A percentile compares a stretch with the other conserved stretches of the same genome.
phyloP scores from a whole-genome alignment of 2,888 invertebrate genomes.

The Phania funesta region DNA sequence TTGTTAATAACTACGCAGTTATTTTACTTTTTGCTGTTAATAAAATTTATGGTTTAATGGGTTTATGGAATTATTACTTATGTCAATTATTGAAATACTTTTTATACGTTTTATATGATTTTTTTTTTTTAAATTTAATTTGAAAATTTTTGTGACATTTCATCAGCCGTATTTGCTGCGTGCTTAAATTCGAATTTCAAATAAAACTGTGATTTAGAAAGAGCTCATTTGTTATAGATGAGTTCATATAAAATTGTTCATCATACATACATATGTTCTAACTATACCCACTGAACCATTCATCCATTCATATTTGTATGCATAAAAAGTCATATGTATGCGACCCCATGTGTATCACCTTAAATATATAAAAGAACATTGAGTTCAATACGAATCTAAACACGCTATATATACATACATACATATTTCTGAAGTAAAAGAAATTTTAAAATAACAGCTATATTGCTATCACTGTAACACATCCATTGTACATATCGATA shows the following conservation, averaged over 20 bases:
- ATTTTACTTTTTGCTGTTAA: neutral
- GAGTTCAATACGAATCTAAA: conserved; percentile 15
- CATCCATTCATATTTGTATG: conserved; percentile 14
- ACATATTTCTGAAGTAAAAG: neutral
- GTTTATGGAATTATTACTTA: neutral
- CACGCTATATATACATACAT: conserved; percentile 22
- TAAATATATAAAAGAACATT: neutral
- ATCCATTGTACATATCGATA: neutral
- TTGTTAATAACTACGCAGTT: conserved; percentile 19
- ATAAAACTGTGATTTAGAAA: conserved; percentile 64
- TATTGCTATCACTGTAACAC: neutral
- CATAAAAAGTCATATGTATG: neutral
- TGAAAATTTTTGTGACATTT: conserved; percentile 43
- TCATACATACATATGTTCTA: neutral
- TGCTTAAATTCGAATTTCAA: conserved; percentile 60
- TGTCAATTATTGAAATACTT: conserved; percentile 2
- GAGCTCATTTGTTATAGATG: conserved; percentile 57
- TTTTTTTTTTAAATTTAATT: conserved; percentile 32
- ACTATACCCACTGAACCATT: conserved; percentile 47
- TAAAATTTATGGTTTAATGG: neutral
- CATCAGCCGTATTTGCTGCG: conserved; percentile 56
- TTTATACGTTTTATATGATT: conserved; percentile 16
- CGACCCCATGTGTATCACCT: neutral
- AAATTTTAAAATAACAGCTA: neutral
- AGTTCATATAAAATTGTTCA: conserved; percentile 31